Conservation (phyloP, 1,140 invertebrate species). For the Catajapyx aquilonaris region DNA sequence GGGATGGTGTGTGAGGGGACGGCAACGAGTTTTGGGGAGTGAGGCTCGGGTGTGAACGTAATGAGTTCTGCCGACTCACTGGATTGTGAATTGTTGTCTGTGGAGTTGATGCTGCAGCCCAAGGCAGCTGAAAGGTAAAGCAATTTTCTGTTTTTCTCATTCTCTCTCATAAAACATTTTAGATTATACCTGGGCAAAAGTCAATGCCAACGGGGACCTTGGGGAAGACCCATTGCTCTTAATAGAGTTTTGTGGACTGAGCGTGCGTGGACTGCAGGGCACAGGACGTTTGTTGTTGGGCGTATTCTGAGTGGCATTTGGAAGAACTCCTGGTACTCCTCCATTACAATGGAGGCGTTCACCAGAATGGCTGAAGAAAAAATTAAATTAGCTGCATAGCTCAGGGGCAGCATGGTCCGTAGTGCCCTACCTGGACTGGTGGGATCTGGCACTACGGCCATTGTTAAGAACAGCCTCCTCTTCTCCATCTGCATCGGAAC, state of each 20-base stretch:
- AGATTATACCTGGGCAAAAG: constrained; percentile 8
- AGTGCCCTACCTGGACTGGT: constrained; percentile 4
- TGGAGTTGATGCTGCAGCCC: background rate
- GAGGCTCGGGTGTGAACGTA: background rate
- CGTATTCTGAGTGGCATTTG: constrained; percentile 44
- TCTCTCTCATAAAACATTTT: background rate
- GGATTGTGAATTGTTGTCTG: background rate
- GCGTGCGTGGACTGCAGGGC: constrained; percentile 10
- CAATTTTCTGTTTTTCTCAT: background rate
- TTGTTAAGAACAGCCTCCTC: constrained; percentile 18
- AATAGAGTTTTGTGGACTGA: constrained; percentile 51
- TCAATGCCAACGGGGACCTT: constrained; percentile 9
- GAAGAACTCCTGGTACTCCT: constrained; percentile 28
- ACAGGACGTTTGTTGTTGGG: constrained; percentile 20
- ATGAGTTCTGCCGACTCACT: background rate
- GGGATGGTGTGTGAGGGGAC: background rate
- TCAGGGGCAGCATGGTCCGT: no score
- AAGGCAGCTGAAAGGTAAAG: background rate
- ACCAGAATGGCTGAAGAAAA: constrained; percentile 23
- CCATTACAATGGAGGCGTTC: constrained; percentile 53
- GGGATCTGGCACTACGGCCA: constrained; percentile 10
- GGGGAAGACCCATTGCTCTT: constrained; percentile 18
- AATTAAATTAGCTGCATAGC: no score
- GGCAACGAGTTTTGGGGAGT: constrained; percentile 3
- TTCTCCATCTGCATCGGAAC: constrained; percentile 18